Evolutionary conservation across 2,797 vertebrate genomes (phyloP).

Genomic region (Lepus oiostolus): DNA sequence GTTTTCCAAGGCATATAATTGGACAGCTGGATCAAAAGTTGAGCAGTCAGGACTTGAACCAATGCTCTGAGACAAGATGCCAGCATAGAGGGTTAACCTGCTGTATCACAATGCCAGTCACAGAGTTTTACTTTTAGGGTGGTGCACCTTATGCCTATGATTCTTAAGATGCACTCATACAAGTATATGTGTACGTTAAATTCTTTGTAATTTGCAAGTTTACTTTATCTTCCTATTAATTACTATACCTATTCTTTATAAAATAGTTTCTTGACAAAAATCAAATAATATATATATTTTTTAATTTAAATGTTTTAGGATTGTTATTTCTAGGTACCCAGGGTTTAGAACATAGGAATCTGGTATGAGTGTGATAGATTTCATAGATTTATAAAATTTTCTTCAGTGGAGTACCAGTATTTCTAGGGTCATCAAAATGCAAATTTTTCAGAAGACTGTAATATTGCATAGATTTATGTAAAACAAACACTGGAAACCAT

Average conservation of each 20-base stretch:
- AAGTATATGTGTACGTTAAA: neutral
- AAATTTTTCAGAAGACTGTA: neutral
- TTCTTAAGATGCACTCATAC: neutral
- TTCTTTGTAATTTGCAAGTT: neutral
- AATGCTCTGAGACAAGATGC: too few relatives aligned
- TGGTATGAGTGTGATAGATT: neutral
- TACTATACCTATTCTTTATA: neutral
- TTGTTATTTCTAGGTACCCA: neutral
- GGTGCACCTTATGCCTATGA: neutral
- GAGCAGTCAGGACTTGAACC: too few relatives aligned
- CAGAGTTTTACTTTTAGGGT: neutral
- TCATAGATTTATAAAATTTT: neutral
- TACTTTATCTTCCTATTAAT: neutral
- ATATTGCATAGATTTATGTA: neutral
- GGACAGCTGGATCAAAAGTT: too few relatives aligned
- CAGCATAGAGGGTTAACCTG: too few relatives aligned
- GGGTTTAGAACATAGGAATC: constrained; percentile 1
- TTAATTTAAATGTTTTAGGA: neutral
- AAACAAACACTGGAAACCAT: neutral
- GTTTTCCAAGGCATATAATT: too few relatives aligned
- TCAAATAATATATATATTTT: neutral
- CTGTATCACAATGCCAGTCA: too few relatives aligned
- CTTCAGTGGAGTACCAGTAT: neutral
- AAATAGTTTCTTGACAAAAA: neutral
- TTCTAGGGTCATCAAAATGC: neutral